Evolutionary conservation across 2,113 vertebrate genomes (phyloP).

Genomic region (Alethe castanea): DNA sequence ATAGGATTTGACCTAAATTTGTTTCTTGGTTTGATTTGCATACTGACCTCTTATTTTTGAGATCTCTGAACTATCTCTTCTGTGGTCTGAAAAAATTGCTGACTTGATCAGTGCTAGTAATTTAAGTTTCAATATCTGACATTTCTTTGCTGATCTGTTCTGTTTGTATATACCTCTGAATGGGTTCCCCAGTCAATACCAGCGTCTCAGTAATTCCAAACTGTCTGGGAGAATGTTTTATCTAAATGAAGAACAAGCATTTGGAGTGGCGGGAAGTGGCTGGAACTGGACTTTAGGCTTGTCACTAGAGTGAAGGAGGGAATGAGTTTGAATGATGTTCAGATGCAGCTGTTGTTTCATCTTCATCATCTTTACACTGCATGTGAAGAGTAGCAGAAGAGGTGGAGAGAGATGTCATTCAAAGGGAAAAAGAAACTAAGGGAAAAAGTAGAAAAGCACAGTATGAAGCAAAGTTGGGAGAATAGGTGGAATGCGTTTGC

Average conservation of each 20-base stretch:
- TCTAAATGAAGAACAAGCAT: not conserved
- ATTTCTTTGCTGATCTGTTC: not conserved
- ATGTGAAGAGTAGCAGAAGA: not conserved
- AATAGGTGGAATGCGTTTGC: not conserved
- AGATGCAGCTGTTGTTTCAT: not conserved
- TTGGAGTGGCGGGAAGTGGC: accelerated
- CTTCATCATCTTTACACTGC: not conserved
- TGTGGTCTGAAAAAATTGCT: not conserved
- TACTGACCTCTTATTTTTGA: not conserved
- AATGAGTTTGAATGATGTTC: not conserved
- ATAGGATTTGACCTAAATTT: not conserved
- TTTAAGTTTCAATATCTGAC: not conserved
- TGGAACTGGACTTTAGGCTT: not conserved
- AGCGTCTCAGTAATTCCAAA: not conserved
- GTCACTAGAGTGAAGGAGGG: not conserved
- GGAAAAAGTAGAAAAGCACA: not conserved
- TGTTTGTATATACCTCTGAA: not conserved
- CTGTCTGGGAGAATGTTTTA: not conserved
- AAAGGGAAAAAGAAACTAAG: not conserved
- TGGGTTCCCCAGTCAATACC: not conserved
- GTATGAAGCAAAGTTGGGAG: not conserved
- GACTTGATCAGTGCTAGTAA: not conserved
- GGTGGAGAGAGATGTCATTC: not conserved
- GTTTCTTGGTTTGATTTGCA: not conserved
- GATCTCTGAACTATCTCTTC: not conserved